Percentiles rank a stretch among this genome's conserved stretches.
These are phyloP conservation scores for Itoplectis maculator DNA, from an alignment of 2,888 invertebrate genomes.

Conservation along the genomic window DNA sequence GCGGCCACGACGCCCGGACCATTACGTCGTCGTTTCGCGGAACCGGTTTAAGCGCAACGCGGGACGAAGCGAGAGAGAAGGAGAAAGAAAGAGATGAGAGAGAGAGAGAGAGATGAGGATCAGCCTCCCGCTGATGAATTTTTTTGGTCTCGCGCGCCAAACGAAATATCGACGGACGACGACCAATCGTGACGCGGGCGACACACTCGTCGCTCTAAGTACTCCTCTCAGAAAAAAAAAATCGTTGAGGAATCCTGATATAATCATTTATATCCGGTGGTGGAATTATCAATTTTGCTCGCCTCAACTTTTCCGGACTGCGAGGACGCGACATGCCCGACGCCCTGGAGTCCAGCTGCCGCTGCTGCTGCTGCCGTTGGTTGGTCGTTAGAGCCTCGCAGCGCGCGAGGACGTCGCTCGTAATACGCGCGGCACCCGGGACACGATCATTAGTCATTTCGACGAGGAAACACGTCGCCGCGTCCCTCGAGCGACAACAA, in stretches of 20 bases:
- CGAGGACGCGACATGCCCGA: constrained; percentile 76
- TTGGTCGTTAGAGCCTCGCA: constrained; percentile 66
- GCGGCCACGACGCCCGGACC: constrained; percentile 65
- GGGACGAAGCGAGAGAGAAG: constrained; percentile 49
- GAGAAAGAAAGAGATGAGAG: constrained; percentile 45
- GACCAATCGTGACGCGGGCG: constrained; percentile 50
- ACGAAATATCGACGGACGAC: constrained; percentile 63
- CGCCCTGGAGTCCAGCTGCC: constrained; percentile 65
- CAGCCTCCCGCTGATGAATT: constrained; percentile 39
- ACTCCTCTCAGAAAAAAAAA: constrained; percentile 6
- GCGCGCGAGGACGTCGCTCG: constrained; percentile 56
- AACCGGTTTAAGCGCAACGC: constrained; percentile 75
- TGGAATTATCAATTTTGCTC: constrained; percentile 80
- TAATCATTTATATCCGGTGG: constrained; percentile 79
- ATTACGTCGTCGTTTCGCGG: constrained; percentile 76
- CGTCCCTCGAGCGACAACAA: too few relatives aligned
- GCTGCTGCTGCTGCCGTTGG: constrained; percentile 42
- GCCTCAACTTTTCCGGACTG: constrained; percentile 74
- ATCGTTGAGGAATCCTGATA: constrained; percentile 51
- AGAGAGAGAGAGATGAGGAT: constrained; percentile 45
- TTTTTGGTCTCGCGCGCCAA: constrained; percentile 28
- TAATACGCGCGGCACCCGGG: constrained; percentile 55
- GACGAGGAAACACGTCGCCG: constrained; percentile 57
- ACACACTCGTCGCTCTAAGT: constrained; percentile 17
- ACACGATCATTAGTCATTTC: constrained; percentile 68